phyloP scores from a whole-genome alignment of 2,888 invertebrate genomes.

The Chrysolina oricalcia region DNA sequence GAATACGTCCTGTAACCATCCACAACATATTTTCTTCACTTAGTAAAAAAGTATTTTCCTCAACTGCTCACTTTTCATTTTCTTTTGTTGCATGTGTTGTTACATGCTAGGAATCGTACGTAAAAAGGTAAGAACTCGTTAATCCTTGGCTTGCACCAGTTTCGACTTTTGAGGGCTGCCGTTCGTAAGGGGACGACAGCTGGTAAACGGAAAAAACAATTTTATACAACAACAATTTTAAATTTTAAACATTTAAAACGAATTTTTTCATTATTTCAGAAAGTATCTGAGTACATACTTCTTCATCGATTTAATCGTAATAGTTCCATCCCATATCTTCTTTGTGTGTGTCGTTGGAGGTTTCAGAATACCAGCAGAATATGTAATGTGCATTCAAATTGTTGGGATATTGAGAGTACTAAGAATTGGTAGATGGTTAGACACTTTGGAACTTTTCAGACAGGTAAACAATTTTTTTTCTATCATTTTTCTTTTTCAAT shows the following conservation, averaged over 20 bases:
- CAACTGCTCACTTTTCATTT: not conserved
- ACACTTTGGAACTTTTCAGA: constrained; percentile 18
- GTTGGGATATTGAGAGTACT: constrained; percentile 14
- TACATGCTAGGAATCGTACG: no score
- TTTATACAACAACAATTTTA: no score
- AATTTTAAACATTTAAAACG: no score
- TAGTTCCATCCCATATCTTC: not conserved
- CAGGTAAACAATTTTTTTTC: constrained; percentile 9
- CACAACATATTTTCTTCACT: no score
- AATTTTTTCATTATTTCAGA: constrained; percentile 1
- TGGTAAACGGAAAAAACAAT: no score
- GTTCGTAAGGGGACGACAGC: no score
- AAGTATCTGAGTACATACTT: constrained; percentile 18
- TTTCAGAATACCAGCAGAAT: not conserved
- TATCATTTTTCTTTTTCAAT: no score
- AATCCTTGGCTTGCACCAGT: no score
- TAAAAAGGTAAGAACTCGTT: no score
- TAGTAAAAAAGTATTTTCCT: no score
- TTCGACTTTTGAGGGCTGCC: no score
- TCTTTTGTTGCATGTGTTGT: not conserved
- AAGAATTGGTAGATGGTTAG: constrained; percentile 21
- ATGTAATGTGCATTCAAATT: not conserved
- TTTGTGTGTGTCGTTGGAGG: not conserved
- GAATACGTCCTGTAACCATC: no score
- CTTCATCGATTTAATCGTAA: constrained; percentile 5